A percentile compares a stretch with the other conserved stretches of the same genome.
Conservation (phyloP, 2,113 vertebrate species). For the Eurystomus gularis region DNA sequence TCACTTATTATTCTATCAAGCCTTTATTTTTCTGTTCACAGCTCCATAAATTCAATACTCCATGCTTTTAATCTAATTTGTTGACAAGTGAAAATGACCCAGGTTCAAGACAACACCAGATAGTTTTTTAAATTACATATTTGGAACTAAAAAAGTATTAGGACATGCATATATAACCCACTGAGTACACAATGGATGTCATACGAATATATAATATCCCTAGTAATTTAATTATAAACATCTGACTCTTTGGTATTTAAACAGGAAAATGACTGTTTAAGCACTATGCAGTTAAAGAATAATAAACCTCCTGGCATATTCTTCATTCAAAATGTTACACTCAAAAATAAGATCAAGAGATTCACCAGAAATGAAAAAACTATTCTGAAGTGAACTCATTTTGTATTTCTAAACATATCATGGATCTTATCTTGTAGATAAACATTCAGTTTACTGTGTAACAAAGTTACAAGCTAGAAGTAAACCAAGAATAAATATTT, state of each 20-base stretch:
- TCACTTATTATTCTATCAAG: background rate
- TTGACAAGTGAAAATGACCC: slow-evolving; percentile 16
- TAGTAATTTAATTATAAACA: slow-evolving; percentile 43
- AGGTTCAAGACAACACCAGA: background rate
- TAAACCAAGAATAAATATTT: background rate
- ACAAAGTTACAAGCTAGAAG: background rate
- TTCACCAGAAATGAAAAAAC: background rate
- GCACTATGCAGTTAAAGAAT: slow-evolving; percentile 3
- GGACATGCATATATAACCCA: background rate
- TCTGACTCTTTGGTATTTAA: slow-evolving; percentile 33
- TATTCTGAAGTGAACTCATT: background rate
- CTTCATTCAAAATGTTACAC: background rate
- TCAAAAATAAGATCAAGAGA: background rate
- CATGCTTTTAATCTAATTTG: slow-evolving; percentile 14
- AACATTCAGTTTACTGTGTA: background rate
- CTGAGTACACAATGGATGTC: slow-evolving; percentile 4
- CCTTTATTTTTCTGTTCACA: slow-evolving; percentile 25
- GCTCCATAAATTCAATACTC: slow-evolving; percentile 14
- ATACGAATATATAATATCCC: background rate
- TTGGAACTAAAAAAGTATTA: background rate
- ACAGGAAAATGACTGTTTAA: slow-evolving; percentile 14
- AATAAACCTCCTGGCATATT: slow-evolving; percentile 22
- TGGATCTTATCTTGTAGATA: background rate
- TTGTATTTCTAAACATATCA: background rate
- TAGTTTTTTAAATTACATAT: background rate